These are phyloP conservation scores for Lasiurus cinereus DNA, from an alignment of 2,113 vertebrate genomes.

Conservation along the genomic window DNA sequence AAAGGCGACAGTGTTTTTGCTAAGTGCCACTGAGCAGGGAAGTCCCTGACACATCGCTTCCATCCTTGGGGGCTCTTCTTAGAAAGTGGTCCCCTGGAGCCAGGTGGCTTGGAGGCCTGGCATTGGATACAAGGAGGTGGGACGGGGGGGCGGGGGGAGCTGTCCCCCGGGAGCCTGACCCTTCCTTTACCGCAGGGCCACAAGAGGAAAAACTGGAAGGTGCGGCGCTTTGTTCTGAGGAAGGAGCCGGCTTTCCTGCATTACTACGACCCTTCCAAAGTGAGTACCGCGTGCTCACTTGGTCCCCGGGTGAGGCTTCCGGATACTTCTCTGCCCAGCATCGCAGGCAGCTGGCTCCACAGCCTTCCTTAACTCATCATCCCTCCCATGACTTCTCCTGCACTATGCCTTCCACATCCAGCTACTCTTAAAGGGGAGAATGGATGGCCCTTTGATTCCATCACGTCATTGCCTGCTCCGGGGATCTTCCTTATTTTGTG, in stretches of 20 bases:
- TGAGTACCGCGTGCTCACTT: conserved; percentile 67
- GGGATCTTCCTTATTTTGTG: not conserved
- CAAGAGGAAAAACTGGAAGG: conserved; percentile 98
- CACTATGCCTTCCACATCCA: accelerated
- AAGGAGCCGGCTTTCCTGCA: conserved; percentile 95
- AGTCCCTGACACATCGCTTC: not conserved
- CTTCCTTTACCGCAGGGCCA: conserved; percentile 90
- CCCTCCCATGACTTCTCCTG: not conserved
- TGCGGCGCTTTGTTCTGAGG: conserved; percentile 95
- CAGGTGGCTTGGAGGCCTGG: not conserved
- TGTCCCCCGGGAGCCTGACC: not conserved
- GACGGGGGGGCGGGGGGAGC: too few relatives aligned
- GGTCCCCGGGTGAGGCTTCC: not conserved
- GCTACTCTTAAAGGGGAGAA: too few relatives aligned
- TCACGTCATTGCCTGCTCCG: not conserved
- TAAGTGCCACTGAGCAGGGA: not conserved
- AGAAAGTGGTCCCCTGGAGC: not conserved
- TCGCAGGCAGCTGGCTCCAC: accelerated
- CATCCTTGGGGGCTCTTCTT: not conserved
- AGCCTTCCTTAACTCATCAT: not conserved
- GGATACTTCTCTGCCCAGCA: not conserved
- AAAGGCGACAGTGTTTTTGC: not conserved
- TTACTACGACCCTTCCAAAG: conserved; percentile 96
- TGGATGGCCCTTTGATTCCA: not conserved
- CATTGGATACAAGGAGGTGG: not conserved